These are phyloP conservation scores for Ifrita kowaldi DNA, from an alignment of 2,113 vertebrate species.

Conservation along the genomic window DNA sequence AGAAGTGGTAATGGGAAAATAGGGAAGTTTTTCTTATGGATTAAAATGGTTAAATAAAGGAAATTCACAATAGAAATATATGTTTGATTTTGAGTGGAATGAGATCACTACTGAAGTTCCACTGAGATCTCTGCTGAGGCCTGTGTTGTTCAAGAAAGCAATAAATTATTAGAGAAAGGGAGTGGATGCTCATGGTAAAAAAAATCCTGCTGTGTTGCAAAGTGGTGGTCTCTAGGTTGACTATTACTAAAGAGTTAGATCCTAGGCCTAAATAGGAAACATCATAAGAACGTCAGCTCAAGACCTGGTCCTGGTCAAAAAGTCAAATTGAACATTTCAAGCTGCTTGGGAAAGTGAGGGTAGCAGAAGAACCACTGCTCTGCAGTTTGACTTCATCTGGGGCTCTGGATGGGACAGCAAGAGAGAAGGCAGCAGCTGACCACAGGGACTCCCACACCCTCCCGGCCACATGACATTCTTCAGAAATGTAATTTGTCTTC, in stretches of 20 bases:
- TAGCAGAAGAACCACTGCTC: neutral
- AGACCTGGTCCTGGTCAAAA: neutral
- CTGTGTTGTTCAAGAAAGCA: neutral
- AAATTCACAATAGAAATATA: neutral
- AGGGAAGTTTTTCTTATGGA: neutral
- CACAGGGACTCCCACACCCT: neutral
- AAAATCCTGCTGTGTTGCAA: neutral
- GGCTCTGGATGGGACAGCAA: neutral
- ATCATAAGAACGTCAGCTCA: neutral
- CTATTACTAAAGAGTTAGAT: neutral
- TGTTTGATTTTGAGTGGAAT: neutral
- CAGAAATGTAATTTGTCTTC: neutral
- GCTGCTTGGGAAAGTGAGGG: neutral
- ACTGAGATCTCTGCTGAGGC: neutral
- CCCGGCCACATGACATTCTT: neutral
- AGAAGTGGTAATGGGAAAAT: neutral
- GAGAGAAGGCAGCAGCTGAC: neutral
- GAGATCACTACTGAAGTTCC: neutral
- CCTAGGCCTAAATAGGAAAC: neutral
- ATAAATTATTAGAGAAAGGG: neutral
- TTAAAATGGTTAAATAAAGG: neutral
- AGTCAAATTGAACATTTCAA: neutral
- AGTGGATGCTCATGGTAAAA: neutral
- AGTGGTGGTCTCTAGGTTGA: neutral
- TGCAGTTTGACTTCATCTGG: neutral